Evolutionary conservation across 2,113 vertebrate genomes (phyloP), one percentile per base, ranked within the genome.

Genomic region (Pardalotus punctatus): DNA sequence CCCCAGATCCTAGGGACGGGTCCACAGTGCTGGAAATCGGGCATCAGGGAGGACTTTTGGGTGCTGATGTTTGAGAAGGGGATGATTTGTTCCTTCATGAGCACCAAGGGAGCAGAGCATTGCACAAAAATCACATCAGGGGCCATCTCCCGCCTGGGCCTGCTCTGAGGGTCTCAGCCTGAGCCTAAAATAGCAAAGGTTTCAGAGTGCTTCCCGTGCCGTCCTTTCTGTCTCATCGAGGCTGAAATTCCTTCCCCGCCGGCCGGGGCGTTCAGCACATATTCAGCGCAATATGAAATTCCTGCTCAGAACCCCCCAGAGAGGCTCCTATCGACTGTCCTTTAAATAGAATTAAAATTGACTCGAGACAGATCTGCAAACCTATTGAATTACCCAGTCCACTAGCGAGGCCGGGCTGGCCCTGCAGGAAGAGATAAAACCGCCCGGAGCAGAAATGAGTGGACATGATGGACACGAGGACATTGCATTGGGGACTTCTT

Each of bases 261-360:
- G 7, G 38, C 65, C 17, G 6, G 71, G 82, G 83, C 96, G 38
- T 93, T 90, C 92, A 86, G 94, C 6, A 33, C 93, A 88, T 91
- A 69, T 96, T 93, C 93, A 97, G 90, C 47, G 12, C 95, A 74
- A 94, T 95, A 96, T 97, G 95, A 97, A 97, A 98, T 97, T 97
- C 97, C 43, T 19, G 90, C 97, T 97, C 90, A 84, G 96, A 97
- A 95, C 92, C 70, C 96, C 93, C 96, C 92, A 91, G 97, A 97
- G 97, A 97, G 95, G 94, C 86, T 91, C 97, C 96, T 96, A 98
- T 98, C 21, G 96, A 98, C 97, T 98, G 95, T 96, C 97, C 97
- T 98, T 98, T 98, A 98, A 98, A 98, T 97, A 98, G 97, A 98
- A 98, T 98, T 98, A 97, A 97, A 98, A 98, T 98, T 97, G 98